Conservation (phyloP, 2,113 vertebrate species). For the Catharus bicknelli region DNA sequence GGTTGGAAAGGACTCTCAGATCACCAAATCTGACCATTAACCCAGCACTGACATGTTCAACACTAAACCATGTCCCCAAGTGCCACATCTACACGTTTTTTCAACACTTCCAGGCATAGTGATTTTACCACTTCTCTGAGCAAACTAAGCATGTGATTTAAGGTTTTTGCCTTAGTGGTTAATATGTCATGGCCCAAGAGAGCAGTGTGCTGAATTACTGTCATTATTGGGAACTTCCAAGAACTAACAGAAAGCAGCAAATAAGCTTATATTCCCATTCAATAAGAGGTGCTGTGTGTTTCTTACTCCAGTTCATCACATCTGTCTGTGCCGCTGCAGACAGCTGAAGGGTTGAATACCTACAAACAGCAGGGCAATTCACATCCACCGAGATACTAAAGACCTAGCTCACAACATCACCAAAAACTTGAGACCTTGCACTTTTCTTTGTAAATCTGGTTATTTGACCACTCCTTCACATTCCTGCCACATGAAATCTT, state of each 20-base stretch:
- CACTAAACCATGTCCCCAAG: neutral
- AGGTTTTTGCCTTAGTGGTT: neutral
- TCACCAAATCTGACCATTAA: neutral
- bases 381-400: neutral
- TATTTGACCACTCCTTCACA: neutral
- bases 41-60: neutral
- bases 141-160: neutral
- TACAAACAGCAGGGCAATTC: neutral
- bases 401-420: neutral
- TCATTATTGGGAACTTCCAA: neutral
- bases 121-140: neutral
- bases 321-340: neutral
- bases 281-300: neutral
- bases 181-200: neutral
- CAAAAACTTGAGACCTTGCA: neutral
- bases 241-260: neutral
- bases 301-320: neutral
- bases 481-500: neutral
- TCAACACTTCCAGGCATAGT: neutral
- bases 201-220: neutral
- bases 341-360: neutral
- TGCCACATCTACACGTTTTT: neutral
- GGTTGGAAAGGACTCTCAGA: neutral
- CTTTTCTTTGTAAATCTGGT: neutral
- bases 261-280: neutral